Percentiles rank a stretch among this genome's conserved stretches.
Conservation (phyloP, 2,113 vertebrate genomes). For the Sterna hirundo region DNA sequence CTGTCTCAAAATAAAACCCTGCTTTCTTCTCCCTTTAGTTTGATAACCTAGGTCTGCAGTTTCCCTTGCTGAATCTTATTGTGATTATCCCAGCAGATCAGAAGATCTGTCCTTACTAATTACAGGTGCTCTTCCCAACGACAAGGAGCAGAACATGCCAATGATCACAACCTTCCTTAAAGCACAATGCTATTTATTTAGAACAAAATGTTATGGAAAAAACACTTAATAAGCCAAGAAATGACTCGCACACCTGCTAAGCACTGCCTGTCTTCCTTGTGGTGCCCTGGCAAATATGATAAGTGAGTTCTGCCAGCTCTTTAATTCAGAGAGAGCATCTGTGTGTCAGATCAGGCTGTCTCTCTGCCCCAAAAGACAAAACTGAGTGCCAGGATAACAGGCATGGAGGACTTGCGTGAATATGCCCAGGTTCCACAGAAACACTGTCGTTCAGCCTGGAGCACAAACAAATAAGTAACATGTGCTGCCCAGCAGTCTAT, state of each 20-base stretch:
- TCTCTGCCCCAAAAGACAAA: slow-evolving; percentile 48
- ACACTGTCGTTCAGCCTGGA: background rate
- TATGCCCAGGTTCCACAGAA: background rate
- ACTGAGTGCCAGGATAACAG: slow-evolving; percentile 32
- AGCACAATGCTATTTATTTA: slow-evolving; percentile 29
- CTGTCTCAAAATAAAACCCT: background rate
- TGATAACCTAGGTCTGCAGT: background rate
- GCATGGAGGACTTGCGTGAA: background rate
- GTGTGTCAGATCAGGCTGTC: slow-evolving; percentile 45
- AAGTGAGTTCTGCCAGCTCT: slow-evolving; percentile 50
- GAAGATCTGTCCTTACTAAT: background rate
- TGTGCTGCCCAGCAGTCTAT: background rate
- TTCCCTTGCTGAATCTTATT: background rate
- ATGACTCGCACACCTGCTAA: slow-evolving; percentile 49
- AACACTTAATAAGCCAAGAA: slow-evolving; percentile 43
- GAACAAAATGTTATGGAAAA: slow-evolving; percentile 9
- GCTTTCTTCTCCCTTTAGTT: background rate
- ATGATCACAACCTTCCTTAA: background rate
- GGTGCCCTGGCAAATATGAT: slow-evolving; percentile 46
- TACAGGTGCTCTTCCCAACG: background rate
- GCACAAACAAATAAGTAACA: background rate
- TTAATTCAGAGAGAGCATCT: slow-evolving; percentile 68
- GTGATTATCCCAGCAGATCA: background rate
- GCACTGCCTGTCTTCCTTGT: slow-evolving; percentile 52
- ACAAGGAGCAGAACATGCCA: background rate